Percentiles rank a stretch among this genome's conserved stretches.
These are phyloP conservation scores for Helostoma temminkii DNA, from an alignment of 2,797 vertebrate species.

Conservation along the genomic window DNA sequence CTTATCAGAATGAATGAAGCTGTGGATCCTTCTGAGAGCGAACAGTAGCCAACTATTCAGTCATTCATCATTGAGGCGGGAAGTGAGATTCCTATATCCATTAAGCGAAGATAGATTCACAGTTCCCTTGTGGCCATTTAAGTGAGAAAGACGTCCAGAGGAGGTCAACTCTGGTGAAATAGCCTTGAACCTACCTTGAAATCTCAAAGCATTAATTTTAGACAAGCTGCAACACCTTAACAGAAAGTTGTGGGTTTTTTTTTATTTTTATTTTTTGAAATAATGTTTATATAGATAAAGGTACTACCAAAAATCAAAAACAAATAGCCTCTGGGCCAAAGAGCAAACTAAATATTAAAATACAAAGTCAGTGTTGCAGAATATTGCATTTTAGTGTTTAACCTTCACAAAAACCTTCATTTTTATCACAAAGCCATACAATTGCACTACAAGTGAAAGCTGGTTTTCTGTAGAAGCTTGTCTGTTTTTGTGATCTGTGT, in stretches of 20 bases:
- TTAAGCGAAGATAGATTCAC: conserved; percentile 81
- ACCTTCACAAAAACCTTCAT: background rate
- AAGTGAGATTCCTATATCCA: conserved; percentile 80
- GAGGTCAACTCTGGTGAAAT: conserved; percentile 74
- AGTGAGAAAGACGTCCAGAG: conserved; percentile 68
- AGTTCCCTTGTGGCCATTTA: conserved; percentile 78
- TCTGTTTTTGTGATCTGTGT: conserved; percentile 22
- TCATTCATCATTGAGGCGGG: conserved; percentile 81
- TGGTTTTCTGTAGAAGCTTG: conserved; percentile 6
- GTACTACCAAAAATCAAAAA: background rate
- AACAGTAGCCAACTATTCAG: conserved; percentile 78
- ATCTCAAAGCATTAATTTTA: conserved; percentile 58
- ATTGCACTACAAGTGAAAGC: background rate
- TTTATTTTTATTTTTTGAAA: conserved; percentile 3
- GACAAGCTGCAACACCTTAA: conserved; percentile 42
- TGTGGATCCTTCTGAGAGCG: conserved; percentile 68
- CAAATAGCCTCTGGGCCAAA: background rate
- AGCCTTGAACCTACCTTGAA: conserved; percentile 83
- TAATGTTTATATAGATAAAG: background rate
- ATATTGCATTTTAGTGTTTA: background rate
- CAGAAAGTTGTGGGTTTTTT: conserved; percentile 9
- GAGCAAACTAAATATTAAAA: background rate
- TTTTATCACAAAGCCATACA: background rate
- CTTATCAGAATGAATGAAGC: conserved; percentile 81
- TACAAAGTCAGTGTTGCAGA: background rate